Percentiles rank a stretch among this genome's conserved stretches.
Conservation (phyloP, 2,797 vertebrate genomes). For the Enteromius thamalakanensis region DNA sequence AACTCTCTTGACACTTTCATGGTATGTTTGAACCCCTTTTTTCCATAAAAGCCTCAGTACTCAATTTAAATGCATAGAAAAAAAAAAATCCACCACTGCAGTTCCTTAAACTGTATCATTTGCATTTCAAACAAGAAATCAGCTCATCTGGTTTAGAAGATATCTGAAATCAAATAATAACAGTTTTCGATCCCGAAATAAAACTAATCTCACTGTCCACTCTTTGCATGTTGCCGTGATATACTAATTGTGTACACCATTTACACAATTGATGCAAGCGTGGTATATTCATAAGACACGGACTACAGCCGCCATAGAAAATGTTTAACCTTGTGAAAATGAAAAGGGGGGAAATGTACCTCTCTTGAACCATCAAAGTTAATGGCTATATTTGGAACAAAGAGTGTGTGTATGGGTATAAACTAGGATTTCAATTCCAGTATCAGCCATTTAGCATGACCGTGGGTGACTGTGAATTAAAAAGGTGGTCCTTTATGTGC, state of each 20-base stretch:
- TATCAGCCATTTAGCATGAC: constrained; percentile 81
- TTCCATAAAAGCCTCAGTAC: neutral
- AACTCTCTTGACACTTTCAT: neutral
- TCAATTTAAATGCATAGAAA: neutral
- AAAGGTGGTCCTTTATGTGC: constrained; percentile 81
- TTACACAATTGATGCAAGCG: constrained; percentile 5
- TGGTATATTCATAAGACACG: constrained; percentile 29
- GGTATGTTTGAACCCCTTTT: neutral
- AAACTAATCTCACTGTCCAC: neutral
- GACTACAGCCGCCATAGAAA: constrained; percentile 42
- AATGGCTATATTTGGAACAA: constrained; percentile 70
- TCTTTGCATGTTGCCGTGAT: neutral
- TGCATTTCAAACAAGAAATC: neutral
- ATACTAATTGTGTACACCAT: constrained; percentile 4
- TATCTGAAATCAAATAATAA: neutral
- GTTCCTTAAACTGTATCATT: neutral
- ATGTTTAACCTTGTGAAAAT: constrained; percentile 70
- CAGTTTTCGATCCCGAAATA: neutral
- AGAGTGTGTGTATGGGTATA: constrained; percentile 67
- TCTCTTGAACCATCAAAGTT: constrained; percentile 65
- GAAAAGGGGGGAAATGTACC: constrained; percentile 52
- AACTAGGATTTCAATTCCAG: constrained; percentile 76
- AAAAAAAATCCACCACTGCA: neutral
- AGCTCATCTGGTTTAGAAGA: neutral
- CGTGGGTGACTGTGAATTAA: constrained; percentile 82